Conservation (phyloP, 1,140 invertebrate species). For the Sweltsa coloradensis region DNA sequence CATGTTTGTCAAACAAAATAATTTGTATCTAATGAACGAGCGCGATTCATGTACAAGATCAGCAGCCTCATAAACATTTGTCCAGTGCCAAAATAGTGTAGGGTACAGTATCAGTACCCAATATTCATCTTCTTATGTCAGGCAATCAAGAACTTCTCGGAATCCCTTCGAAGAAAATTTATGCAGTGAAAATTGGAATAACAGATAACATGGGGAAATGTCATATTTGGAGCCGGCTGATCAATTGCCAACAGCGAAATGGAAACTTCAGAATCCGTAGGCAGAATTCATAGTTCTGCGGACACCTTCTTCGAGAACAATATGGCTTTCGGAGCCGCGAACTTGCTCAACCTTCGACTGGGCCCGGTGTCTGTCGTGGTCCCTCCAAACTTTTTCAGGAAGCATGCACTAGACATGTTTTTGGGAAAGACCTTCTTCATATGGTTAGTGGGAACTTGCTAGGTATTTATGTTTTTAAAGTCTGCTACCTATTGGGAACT, state of each 20-base stretch:
- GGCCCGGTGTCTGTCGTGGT: not conserved
- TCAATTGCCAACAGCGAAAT: conserved; percentile 17
- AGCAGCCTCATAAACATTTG: not conserved
- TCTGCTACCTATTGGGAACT: not conserved
- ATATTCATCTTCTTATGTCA: conserved; percentile 16
- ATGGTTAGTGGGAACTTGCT: not conserved
- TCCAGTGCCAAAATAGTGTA: no score
- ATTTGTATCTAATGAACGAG: conserved; percentile 13
- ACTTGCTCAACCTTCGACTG: not conserved
- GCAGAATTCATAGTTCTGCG: conserved; percentile 26
- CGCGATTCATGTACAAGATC: not conserved
- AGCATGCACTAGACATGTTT: not conserved
- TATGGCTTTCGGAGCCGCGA: conserved; percentile 22
- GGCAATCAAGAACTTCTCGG: conserved; percentile 27
- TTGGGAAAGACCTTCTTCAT: not conserved
- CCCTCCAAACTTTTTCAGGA: not conserved
- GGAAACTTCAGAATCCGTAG: conserved; percentile 23
- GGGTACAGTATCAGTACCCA: no score
- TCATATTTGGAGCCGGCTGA: conserved; percentile 12
- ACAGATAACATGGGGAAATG: conserved; percentile 21
- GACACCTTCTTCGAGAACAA: conserved; percentile 28
- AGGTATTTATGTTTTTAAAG: not conserved
- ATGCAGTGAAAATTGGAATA: conserved; percentile 19
- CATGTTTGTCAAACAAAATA: conserved; percentile 2
- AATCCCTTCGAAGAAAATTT: conserved; percentile 22